Conservation (phyloP, 2,797 vertebrate genomes). For the Adelosebastes latens region DNA sequence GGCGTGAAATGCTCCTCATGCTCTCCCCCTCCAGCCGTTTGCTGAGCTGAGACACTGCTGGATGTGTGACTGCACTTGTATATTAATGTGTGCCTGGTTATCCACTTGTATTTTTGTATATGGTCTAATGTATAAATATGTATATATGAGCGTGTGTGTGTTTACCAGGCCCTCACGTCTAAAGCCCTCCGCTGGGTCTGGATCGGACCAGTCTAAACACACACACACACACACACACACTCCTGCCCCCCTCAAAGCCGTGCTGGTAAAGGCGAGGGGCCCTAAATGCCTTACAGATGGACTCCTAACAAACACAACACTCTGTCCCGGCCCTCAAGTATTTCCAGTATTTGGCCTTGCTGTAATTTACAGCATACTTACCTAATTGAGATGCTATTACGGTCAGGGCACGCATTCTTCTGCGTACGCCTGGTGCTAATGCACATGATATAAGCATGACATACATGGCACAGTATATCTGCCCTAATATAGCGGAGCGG, state of each 20-base stretch:
- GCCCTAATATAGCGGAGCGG: slow-evolving; percentile 44
- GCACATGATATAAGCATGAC: slow-evolving; percentile 66
- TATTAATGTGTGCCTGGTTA: slow-evolving; percentile 26
- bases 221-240: slow-evolving; percentile 23
- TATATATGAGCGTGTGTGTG: slow-evolving; percentile 45
- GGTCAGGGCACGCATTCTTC: slow-evolving; percentile 70
- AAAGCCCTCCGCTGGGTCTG: slow-evolving; percentile 45
- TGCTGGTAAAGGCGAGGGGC: slow-evolving; percentile 72
- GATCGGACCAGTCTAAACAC: slow-evolving; percentile 61
- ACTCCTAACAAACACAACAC: slow-evolving; percentile 79
- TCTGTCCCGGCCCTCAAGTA: slow-evolving; percentile 73
- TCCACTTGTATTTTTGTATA: slow-evolving; percentile 54
- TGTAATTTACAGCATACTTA: slow-evolving; percentile 81
- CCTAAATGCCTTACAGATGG: slow-evolving; percentile 82
- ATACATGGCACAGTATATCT: slow-evolving; percentile 50
- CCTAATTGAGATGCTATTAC: slow-evolving; percentile 81
- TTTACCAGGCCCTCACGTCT: slow-evolving; percentile 55
- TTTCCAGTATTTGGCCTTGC: slow-evolving; percentile 80
- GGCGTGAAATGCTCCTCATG: neutral
- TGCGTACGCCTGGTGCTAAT: slow-evolving; percentile 55
- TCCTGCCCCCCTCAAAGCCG: slow-evolving; percentile 56
- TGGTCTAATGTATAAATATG: slow-evolving; percentile 50
- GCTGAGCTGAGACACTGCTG: neutral
- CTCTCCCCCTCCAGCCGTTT: neutral
- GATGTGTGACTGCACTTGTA: slow-evolving; percentile 22